Conservation (phyloP, 2,888 invertebrate genomes). For the Morpho achilles region DNA sequence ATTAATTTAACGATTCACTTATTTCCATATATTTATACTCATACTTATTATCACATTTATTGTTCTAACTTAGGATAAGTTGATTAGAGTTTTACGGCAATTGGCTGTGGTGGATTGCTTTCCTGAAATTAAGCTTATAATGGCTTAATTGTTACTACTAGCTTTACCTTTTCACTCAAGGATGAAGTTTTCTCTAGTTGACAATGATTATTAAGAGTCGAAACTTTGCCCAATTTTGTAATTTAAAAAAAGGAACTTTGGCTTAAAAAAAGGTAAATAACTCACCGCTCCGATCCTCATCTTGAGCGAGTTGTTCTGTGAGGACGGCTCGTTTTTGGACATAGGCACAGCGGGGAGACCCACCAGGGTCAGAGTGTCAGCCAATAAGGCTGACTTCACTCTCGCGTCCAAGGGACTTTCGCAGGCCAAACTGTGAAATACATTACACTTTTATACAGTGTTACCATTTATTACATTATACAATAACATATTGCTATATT, state of each 20-base stretch:
- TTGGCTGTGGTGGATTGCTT: no score
- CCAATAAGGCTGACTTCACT: slow-evolving; percentile 93
- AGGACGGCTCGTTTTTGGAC: slow-evolving; percentile 58
- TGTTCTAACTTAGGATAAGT: no score
- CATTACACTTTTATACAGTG: neutral
- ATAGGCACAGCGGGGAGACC: slow-evolving; percentile 90
- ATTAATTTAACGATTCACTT: no score
- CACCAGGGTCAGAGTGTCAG: slow-evolving; percentile 94
- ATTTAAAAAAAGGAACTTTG: neutral
- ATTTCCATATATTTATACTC: no score
- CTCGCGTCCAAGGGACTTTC: slow-evolving; percentile 96
- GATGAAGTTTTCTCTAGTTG: no score
- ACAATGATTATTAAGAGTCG: no score
- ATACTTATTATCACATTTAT: no score
- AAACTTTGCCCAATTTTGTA: neutral
- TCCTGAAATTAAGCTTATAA: no score
- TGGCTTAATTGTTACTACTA: no score
- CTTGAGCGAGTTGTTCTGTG: slow-evolving; percentile 53
- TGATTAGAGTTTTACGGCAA: no score
- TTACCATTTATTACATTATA: neutral
- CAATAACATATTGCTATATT: neutral
- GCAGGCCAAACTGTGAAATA: slow-evolving; percentile 82
- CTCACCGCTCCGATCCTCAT: slow-evolving; percentile 71
- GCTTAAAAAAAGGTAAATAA: neutral
- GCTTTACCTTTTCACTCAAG: no score